Base-by-base conservation (phyloP, 2,113 vertebrate genomes). In the Parus major region DNA sequence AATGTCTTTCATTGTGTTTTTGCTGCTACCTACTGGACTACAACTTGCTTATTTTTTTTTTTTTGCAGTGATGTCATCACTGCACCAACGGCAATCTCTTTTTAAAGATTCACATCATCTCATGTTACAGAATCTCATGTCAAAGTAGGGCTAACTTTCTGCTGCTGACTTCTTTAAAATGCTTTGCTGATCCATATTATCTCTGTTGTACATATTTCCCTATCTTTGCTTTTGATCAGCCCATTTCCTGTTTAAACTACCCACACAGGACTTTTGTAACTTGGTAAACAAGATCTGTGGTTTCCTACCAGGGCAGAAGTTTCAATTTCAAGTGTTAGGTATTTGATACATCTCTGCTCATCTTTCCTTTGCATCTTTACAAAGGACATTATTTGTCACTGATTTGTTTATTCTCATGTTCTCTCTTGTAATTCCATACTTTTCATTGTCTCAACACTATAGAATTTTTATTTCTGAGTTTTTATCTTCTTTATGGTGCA, bases 221-320 rank as follows among this genome's bases (percentile, higher is more conserved):
- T 95, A 89, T 95, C 96, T 93, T 79, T 84, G 69, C 61, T 84
- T 95, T 80, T 94, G 52, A 95, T 96, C 94, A 77, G 52, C 60
- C 86, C 52, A 70, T 86, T 97, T 97, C 95, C 95, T 97, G 91
- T 93, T 95, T 92, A 68, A 96, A 79, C 83, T 76, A 84, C 69
- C 27, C 68, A 61, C 57, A 79, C 77, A 89, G 83, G 77, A 75
- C 57, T 92, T 96, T 82, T 89, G 56, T 78, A 79, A 60, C 81
- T 91, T 1, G 20, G 83, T 93, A 95, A 97, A 92, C 92, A 89
- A 90, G 89, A 49, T 57, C 73, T 95, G 89, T 89, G 95, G 95
- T 92, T 97, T 95, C 57, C 76, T 84, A 84, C 23, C 64, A 57
- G 39, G 60, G 24, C 66, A 91, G 27, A 16, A 93, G 60, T 72